A percentile compares a stretch with the other conserved stretches of the same genome.
Evolutionary conservation across 1,140 invertebrate species (phyloP).

Genomic region (Lordiphosa collinella): DNA sequence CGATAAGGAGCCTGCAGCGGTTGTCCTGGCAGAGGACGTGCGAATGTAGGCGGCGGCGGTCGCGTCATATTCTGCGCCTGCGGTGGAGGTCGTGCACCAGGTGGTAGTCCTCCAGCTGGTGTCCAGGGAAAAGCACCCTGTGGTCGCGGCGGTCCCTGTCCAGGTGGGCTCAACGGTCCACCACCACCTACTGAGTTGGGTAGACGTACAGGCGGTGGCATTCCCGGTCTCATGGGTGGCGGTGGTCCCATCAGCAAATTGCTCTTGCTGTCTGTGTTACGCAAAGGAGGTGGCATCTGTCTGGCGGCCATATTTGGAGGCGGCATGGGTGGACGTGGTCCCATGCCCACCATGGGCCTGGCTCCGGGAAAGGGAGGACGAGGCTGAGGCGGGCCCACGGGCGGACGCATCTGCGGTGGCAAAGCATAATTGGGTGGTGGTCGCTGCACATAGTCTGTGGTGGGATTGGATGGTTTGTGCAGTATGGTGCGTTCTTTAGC

Average conservation of each 20-base stretch:
- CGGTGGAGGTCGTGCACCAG: slow-evolving; percentile 48
- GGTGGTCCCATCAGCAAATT: slow-evolving; percentile 69
- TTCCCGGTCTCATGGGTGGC: slow-evolving; percentile 55
- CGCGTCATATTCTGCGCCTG: slow-evolving; percentile 59
- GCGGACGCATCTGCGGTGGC: slow-evolving; percentile 65
- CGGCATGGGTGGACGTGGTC: slow-evolving; percentile 61
- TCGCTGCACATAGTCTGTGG: slow-evolving; percentile 30
- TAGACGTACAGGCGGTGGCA: slow-evolving; percentile 50
- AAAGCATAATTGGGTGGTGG: slow-evolving; percentile 54
- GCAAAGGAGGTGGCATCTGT: slow-evolving; percentile 59
- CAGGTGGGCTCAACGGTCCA: slow-evolving; percentile 63
- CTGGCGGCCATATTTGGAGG: slow-evolving; percentile 57
- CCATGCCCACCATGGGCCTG: slow-evolving; percentile 59
- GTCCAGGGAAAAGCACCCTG: slow-evolving; percentile 69
- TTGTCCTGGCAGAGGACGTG: slow-evolving; percentile 56
- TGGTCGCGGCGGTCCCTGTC: slow-evolving; percentile 62
- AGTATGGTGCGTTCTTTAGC: not conserved
- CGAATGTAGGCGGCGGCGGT: slow-evolving; percentile 56
- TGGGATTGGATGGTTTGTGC: slow-evolving; percentile 15
- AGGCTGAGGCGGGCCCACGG: slow-evolving; percentile 51
- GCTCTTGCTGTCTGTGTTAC: slow-evolving; percentile 70
- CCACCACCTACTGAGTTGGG: slow-evolving; percentile 33
- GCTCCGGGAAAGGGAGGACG: slow-evolving; percentile 68
- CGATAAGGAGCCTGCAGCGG: slow-evolving; percentile 55
- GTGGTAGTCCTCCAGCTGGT: slow-evolving; percentile 37